Percentiles rank a stretch among this genome's conserved stretches.
phyloP scores from a whole-genome alignment of 2,888 invertebrate species.

The Drosophila recens region DNA sequence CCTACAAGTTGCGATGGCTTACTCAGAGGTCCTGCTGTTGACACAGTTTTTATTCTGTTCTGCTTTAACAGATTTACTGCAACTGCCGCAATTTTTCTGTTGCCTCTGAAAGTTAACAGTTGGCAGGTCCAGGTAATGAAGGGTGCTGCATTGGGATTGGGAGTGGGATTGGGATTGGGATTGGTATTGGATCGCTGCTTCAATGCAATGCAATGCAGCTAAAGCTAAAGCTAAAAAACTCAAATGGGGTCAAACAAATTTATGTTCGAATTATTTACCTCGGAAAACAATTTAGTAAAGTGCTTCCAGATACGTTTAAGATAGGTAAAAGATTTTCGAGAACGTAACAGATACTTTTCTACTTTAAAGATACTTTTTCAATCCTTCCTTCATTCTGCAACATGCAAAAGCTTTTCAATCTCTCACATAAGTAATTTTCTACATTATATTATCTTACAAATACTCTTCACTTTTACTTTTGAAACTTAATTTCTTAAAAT shows the following conservation, averaged over 20 bases:
- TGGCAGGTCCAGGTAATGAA: slow-evolving; percentile 42
- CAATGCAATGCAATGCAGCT: slow-evolving; percentile 7
- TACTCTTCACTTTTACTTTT: too few relatives aligned
- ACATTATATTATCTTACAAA: too few relatives aligned
- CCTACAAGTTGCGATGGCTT: slow-evolving; percentile 40
- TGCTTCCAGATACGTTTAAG: slow-evolving; percentile 31
- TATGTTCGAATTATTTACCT: slow-evolving; percentile 57
- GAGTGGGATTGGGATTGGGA: too few relatives aligned
- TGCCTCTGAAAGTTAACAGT: not conserved
- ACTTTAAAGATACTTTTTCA: not conserved
- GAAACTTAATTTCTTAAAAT: too few relatives aligned
- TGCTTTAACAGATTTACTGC: slow-evolving; percentile 55
- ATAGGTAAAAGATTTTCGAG: not conserved
- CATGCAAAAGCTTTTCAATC: not conserved
- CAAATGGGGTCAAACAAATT: slow-evolving; percentile 53
- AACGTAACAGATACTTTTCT: not conserved
- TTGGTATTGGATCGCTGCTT: slow-evolving; percentile 9
- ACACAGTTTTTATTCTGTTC: slow-evolving; percentile 56
- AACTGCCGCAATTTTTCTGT: slow-evolving; percentile 36
- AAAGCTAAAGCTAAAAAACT: slow-evolving; percentile 7
- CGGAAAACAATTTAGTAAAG: slow-evolving; percentile 57
- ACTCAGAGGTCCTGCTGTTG: slow-evolving; percentile 50
- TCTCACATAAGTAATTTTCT: not conserved
- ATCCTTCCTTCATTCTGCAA: too few relatives aligned
- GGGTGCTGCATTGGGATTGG: slow-evolving; percentile 12